Evolutionary conservation across 2,888 invertebrate species (phyloP), one percentile per base, ranked within the genome.

Genomic region (Acronicta alni): DNA sequence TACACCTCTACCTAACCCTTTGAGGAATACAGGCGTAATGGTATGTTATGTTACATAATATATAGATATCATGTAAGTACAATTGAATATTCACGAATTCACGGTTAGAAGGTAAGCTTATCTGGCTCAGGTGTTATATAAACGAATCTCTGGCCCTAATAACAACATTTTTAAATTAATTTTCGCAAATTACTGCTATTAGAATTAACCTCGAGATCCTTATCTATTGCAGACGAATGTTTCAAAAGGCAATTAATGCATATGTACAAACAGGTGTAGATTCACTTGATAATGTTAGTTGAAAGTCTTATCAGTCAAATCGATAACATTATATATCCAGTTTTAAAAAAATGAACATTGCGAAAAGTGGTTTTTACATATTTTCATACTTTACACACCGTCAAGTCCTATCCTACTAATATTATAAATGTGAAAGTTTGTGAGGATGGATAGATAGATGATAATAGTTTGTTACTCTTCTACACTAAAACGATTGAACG

Each of bases 161-260:
- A 14, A n/a, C 6, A 16, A 4, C 1, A 12, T 44, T 42, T 32
- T 52, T 10, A 38, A 39, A 37, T 14, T 14, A 16, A 8, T 32
- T 64, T 65, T 14, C 0, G 6, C 20, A 43, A 62, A 46, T 68
- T 66, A n/a, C 23, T 14, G 17, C 17, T 35, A 49, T 54, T 57
- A 48, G 41, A 58, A 46, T 49, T 60, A 41, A 59, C 72, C 75
- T 77, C 63, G 44, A 54, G 77, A 74, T 74, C 16, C 4, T 2
- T 44, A 72, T 74, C 67, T 60, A 48, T 60, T 57, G 43, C 47
- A 70, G 56, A 70, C 61, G 53, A 54, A 32, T 70, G 17, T 74
- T 70, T 70, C 59, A 57, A 52, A 65, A 74, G 49, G 23, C 57
- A 74, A 70, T 63, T 59, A 65, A 39, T 58, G 69, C 32, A 45